Evolutionary conservation across 2,113 vertebrate species (phyloP).

Genomic region (Cynopterus brachyotis): DNA sequence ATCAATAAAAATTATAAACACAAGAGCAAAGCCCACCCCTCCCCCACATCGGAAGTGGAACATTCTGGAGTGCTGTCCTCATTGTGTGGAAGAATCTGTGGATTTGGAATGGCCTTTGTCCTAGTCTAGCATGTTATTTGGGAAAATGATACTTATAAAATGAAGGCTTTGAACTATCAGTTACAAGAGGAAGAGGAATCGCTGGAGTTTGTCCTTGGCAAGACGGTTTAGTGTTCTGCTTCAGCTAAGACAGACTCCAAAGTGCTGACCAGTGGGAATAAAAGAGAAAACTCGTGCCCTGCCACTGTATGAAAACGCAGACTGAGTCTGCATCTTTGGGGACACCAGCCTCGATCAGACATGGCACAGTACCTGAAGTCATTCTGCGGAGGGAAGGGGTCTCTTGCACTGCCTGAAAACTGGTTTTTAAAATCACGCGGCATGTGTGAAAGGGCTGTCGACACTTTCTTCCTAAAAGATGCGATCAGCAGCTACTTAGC

Average conservation of each 20-base stretch:
- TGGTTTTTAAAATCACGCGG: not conserved
- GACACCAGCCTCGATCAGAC: not conserved
- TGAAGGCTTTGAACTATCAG: constrained; percentile 2
- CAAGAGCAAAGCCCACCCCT: not conserved
- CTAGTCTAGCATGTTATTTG: constrained; percentile 54
- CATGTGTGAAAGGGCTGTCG: not conserved
- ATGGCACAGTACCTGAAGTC: not conserved
- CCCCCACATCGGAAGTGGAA: not conserved
- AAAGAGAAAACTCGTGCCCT: not conserved
- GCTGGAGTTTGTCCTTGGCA: not conserved
- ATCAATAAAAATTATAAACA: constrained; percentile 35
- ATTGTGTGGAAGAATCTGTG: constrained; percentile 16
- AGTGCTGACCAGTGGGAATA: not conserved
- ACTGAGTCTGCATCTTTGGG: not conserved
- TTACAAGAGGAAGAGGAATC: not conserved
- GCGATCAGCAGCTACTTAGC: not conserved
- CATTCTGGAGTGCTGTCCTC: constrained; percentile 44
- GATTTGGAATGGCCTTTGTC: constrained; percentile 23
- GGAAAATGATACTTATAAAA: constrained; percentile 59
- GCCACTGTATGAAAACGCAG: not conserved
- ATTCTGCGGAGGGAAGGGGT: not conserved
- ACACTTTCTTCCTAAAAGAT: not conserved
- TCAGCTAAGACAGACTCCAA: not conserved
- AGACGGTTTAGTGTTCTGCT: not conserved
- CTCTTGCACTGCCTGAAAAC: not conserved